These are phyloP conservation scores for Callyntrura sp. DNA, from an alignment of 2,888 invertebrate genomes.

Conservation along the genomic window DNA sequence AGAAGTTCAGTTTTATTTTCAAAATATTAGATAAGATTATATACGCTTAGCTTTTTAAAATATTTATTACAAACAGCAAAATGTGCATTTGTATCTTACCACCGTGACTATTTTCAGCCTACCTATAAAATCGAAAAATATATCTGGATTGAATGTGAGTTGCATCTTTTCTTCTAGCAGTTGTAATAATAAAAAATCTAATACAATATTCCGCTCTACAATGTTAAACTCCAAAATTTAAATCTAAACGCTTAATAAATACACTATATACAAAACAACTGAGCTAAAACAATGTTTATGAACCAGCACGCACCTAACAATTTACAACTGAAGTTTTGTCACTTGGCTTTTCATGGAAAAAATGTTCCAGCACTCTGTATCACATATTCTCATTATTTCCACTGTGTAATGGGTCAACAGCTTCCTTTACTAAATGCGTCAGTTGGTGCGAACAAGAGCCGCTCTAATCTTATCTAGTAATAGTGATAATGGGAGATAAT, in stretches of 20 bases:
- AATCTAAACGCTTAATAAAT: too few species aligned
- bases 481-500: conserved; percentile 39
- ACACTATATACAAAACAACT: too few species aligned
- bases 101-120: conserved; percentile 75
- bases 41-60: neutral
- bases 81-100: conserved; percentile 53
- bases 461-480: conserved; percentile 57
- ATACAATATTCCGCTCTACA: too few species aligned
- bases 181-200: too few species aligned
- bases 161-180: conserved; percentile 37
- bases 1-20: neutral
- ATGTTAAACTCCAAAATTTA: too few species aligned
- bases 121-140: conserved; percentile 76
- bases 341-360: too few species aligned
- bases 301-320: too few species aligned
- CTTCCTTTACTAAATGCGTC: neutral
- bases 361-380: too few species aligned
- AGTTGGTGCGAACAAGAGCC: neutral
- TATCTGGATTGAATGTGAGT: conserved; percentile 62
- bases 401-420: too few species aligned
- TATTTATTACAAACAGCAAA: neutral
- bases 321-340: too few species aligned
- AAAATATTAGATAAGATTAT: neutral
- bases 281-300: too few species aligned
- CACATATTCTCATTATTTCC: too few species aligned